phyloP scores from a whole-genome alignment of 35 echinoderm and acorn worm species.

The Holothuria glaberrima region DNA sequence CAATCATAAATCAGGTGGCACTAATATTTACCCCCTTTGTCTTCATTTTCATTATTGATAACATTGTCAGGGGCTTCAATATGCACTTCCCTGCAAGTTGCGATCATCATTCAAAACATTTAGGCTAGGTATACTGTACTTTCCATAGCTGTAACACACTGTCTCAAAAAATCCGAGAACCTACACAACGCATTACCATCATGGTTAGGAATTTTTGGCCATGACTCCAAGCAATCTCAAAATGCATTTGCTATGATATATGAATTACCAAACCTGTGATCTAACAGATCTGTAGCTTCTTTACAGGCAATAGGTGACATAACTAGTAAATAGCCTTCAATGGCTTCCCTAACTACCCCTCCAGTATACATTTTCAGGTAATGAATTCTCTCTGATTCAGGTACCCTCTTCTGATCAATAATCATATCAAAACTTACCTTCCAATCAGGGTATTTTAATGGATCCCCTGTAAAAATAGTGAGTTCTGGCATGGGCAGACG shows the following conservation, averaged over 20 bases:
- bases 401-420: constrained; percentile 9
- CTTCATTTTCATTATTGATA: no score
- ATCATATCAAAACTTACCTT: constrained; percentile 37
- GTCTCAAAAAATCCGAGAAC: constrained; percentile 59
- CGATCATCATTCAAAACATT: constrained; percentile 45
- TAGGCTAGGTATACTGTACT: constrained; percentile 9
- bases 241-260: neutral
- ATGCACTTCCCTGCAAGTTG: neutral
- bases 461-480: constrained; percentile 47
- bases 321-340: constrained; percentile 30
- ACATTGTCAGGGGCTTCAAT: no score
- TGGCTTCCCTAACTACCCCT: constrained; percentile 23
- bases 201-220: constrained; percentile 55
- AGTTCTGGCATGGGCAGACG: constrained; percentile 41
- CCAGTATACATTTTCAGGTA: constrained; percentile 33
- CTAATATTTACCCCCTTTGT: no score
- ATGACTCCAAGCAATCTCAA: constrained; percentile 37
- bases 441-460: constrained; percentile 52
- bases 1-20: no score
- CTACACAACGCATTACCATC: constrained; percentile 3
- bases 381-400: constrained; percentile 38
- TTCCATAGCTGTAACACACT: constrained; percentile 41
- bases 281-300: constrained; percentile 44
- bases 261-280: constrained; percentile 51
- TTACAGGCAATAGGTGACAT: constrained; percentile 25